These are phyloP conservation scores for Cataglyphis cursor DNA, from an alignment of 2,888 invertebrate species.

Conservation along the genomic window DNA sequence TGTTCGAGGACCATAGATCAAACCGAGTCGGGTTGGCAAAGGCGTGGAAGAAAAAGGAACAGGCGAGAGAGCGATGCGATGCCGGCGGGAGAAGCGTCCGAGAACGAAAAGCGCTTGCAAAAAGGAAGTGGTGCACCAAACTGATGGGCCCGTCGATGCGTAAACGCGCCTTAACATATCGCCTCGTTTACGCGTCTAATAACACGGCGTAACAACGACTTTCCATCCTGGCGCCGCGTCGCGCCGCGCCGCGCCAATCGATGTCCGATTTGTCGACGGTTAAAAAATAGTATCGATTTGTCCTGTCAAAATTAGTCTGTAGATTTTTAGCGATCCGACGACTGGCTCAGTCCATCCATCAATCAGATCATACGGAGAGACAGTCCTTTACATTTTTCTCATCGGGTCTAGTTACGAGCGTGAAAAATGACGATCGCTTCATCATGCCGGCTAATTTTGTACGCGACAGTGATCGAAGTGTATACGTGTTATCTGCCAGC, in stretches of 20 bases:
- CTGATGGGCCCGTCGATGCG: conserved; percentile 48
- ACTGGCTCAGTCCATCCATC: conserved; percentile 26
- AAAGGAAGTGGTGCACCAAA: conserved; percentile 57
- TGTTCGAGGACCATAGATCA: conserved; percentile 82
- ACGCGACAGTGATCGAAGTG: conserved; percentile 64
- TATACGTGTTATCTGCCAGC: conserved; percentile 52
- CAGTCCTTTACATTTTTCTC: conserved; percentile 56
- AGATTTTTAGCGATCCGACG: conserved; percentile 40
- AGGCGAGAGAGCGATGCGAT: conserved; percentile 21
- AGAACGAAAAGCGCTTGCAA: conserved; percentile 51
- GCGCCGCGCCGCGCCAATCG: conserved; percentile 34
- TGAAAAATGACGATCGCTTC: conserved; percentile 58
- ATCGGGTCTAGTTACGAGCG: conserved; percentile 54
- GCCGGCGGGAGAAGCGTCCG: conserved; percentile 53
- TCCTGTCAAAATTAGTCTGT: conserved; percentile 47
- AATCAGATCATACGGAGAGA: conserved; percentile 25
- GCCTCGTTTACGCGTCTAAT: conserved; percentile 51
- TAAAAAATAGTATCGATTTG: conserved; percentile 53
- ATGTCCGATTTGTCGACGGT: conserved; percentile 47
- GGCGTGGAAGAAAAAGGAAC: conserved; percentile 69
- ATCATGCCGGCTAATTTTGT: conserved; percentile 58
- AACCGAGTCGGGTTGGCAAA: conserved; percentile 63
- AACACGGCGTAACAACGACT: conserved; percentile 30
- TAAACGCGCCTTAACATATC: conserved; percentile 36
- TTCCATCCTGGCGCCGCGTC: conserved; percentile 4